Conservation (phyloP, 2,113 vertebrate species). For the Silurus asotus region DNA sequence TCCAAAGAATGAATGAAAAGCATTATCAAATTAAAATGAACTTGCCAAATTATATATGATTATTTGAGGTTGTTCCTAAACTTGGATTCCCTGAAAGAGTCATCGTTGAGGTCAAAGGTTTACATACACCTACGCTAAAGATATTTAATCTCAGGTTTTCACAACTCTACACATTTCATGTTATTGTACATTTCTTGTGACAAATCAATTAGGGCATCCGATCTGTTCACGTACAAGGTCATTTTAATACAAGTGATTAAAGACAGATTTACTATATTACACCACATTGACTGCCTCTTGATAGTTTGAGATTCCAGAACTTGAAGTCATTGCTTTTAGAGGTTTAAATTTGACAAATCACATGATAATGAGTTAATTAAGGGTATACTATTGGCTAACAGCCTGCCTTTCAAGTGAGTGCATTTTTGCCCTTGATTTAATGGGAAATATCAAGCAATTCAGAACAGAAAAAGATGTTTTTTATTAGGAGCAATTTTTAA, state of each 20-base stretch:
- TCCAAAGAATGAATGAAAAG: neutral
- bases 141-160: neutral
- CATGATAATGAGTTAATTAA: neutral
- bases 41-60: neutral
- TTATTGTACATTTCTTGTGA: neutral
- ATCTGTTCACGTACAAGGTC: neutral
- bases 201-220: neutral
- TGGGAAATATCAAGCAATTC: neutral
- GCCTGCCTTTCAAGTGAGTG: neutral
- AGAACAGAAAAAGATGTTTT: neutral
- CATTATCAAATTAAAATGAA: neutral
- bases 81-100: neutral
- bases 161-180: neutral
- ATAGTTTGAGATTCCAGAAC: neutral
- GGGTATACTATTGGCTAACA: neutral
- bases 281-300: neutral
- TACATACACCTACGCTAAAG: neutral
- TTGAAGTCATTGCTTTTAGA: neutral
- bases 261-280: too few relatives aligned
- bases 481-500: neutral
- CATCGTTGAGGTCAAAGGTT: neutral
- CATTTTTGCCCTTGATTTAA: neutral
- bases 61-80: neutral
- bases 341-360: neutral
- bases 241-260: neutral